Evolutionary conservation across 1,140 invertebrate genomes (phyloP).

Genomic region (Saccostrea glomerata): DNA sequence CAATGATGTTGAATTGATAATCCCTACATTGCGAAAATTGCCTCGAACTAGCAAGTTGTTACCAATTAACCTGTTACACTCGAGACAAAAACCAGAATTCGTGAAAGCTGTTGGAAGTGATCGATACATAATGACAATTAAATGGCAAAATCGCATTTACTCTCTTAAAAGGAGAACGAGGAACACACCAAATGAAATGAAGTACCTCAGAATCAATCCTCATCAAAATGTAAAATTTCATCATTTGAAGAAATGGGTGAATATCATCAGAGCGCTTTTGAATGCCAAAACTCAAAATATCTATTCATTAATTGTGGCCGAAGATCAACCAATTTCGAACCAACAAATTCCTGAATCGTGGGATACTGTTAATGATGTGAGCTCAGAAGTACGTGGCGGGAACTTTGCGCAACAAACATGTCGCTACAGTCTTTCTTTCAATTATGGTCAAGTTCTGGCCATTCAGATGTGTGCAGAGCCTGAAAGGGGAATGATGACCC

Average conservation of each 20-base stretch:
- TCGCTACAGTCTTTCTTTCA: slow-evolving; percentile 50
- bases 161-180: not conserved
- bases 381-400: slow-evolving; percentile 22
- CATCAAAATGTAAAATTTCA: slow-evolving; percentile 43
- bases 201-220: slow-evolving; percentile 40
- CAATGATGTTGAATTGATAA: slow-evolving; percentile 35
- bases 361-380: slow-evolving; percentile 38
- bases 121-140: slow-evolving; percentile 14
- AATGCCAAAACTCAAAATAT: not conserved
- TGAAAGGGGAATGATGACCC: slow-evolving; percentile 51
- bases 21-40: slow-evolving; percentile 39
- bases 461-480: slow-evolving; percentile 60
- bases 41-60: slow-evolving; percentile 28
- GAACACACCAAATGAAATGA: not conserved
- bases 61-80: slow-evolving; percentile 45
- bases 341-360: slow-evolving; percentile 28
- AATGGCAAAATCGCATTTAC: slow-evolving; percentile 52
- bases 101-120: not conserved
- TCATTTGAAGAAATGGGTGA: slow-evolving; percentile 37
- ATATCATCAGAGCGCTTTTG: slow-evolving; percentile 20
- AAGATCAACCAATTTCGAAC: slow-evolving; percentile 4
- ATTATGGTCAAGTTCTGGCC: slow-evolving; percentile 48
- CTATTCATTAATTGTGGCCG: not conserved
- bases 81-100: slow-evolving; percentile 42
- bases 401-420: slow-evolving; percentile 19